These are phyloP conservation scores for Cossypha caffra DNA, from an alignment of 2,797 vertebrate species.

Conservation along the genomic window DNA sequence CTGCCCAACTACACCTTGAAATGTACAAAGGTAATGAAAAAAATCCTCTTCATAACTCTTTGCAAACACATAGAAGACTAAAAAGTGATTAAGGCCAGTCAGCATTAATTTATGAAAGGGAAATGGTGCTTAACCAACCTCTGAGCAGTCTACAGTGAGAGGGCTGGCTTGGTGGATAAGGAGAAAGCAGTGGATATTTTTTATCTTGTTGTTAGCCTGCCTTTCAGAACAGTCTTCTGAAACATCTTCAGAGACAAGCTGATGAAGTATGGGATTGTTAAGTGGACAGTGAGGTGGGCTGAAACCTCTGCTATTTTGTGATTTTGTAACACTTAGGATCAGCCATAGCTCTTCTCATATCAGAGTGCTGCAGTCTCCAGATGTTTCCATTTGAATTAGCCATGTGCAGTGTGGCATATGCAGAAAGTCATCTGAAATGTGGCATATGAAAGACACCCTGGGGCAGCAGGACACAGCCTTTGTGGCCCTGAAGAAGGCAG, in stretches of 20 bases:
- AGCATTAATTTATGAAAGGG: background rate
- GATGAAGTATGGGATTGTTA: background rate
- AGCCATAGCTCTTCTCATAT: background rate
- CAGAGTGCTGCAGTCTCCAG: background rate
- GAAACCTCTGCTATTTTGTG: background rate
- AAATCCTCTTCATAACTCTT: background rate
- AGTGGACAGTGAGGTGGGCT: background rate
- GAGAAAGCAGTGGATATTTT: background rate
- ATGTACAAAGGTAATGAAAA: background rate
- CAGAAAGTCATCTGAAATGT: background rate
- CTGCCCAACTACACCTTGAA: background rate
- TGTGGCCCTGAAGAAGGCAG: background rate
- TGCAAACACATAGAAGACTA: background rate
- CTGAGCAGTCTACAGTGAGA: background rate
- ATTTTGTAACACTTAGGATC: background rate
- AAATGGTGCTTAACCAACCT: background rate
- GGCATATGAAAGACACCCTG: background rate
- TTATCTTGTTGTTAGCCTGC: background rate
- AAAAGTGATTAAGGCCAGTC: background rate
- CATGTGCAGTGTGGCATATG: background rate
- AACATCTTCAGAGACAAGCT: background rate
- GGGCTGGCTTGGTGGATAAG: background rate
- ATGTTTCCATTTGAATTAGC: background rate
- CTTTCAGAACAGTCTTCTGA: background rate
- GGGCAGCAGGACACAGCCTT: background rate